Base-by-base conservation (phyloP, 2,113 vertebrate genomes). In the Nyctibius bracteatus region DNA sequence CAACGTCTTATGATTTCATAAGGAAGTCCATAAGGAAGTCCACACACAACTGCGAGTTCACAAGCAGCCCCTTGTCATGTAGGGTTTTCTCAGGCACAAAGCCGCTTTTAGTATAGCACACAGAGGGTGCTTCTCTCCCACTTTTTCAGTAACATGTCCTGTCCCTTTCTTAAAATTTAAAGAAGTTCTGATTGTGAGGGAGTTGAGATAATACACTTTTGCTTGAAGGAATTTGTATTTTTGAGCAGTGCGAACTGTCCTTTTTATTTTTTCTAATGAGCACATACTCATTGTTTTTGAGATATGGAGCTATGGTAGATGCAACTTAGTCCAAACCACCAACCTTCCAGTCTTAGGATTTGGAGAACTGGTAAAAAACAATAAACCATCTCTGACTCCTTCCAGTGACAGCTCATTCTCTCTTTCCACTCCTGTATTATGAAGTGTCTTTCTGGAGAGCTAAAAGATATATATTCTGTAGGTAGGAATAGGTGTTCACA, bases 381-480 rank as follows among this genome's bases (percentile, higher is more conserved):
- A 88, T 66, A 88, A 86, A 65, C 87, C 16, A 88, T 72, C 73
- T 77, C 89, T 95, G 92, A 93, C 63, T 93, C n/a, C n/a, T 80
- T 72, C 73, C 75, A 82, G 44, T 80, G 90, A 90, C 81, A 94
- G 78, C 62, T 91, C 71, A 91, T 95, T 95, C 91, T 88, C 83
- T 95, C 57, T 92, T 95, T 92, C 71, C 41, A 31, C 31, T 82
- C 31, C 58, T 65, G 63, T 49, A 70, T 92, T 96, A 94, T 86
- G 67, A 92, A 88, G 88, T 12, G 79, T 58, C 79, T 90, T 93
- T 66, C 82, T 86, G 33, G 22, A 80, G 75, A 93, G 41, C 44
- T 65, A 87, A 85, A 89, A 97, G 73, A 94, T 66, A 88, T 86
- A 86, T 94, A 75, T 87, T 82, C 78, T 83, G n/a, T 91, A 74